Conservation (phyloP, 2,888 invertebrate species). For the Xestoiulus laeticollis region DNA sequence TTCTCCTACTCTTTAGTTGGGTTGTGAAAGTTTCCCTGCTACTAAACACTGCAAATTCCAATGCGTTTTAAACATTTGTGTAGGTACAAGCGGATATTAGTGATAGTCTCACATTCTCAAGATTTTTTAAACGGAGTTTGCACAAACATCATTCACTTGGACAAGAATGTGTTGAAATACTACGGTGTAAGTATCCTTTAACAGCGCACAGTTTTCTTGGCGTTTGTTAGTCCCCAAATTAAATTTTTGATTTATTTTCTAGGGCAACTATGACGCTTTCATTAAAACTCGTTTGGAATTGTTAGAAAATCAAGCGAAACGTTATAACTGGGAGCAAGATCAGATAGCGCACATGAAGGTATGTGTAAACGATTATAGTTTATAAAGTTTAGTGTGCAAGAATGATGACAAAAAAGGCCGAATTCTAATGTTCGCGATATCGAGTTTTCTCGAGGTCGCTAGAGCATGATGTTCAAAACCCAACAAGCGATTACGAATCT, state of each 20-base stretch:
- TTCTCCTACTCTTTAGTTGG: neutral
- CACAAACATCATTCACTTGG: slow-evolving; percentile 92
- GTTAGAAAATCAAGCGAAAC: slow-evolving; percentile 98
- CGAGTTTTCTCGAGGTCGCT: neutral
- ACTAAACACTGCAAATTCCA: neutral
- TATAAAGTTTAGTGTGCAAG: neutral
- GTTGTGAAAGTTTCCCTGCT: neutral
- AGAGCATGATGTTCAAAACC: slow-evolving; percentile 44
- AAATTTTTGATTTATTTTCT: slow-evolving; percentile 57
- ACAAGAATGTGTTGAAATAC: slow-evolving; percentile 90
- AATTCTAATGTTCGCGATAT: slow-evolving; percentile 43
- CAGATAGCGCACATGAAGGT: slow-evolving; percentile 99
- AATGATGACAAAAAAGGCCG: slow-evolving; percentile 47
- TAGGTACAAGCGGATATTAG: slow-evolving; percentile 93
- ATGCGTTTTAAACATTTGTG: slow-evolving; percentile 22
- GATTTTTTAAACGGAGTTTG: slow-evolving; percentile 97
- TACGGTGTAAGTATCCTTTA: slow-evolving; percentile 75
- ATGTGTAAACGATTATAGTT: slow-evolving; percentile 53
- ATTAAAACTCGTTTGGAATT: slow-evolving; percentile 92
- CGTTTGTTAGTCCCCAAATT: neutral
- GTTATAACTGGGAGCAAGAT: slow-evolving; percentile 99
- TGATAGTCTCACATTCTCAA: slow-evolving; percentile 98
- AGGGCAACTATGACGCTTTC: slow-evolving; percentile 95
- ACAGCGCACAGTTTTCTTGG: too few relatives aligned
- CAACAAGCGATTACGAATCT: slow-evolving; percentile 49